These are phyloP conservation scores for Neodiprion pinetum DNA, from an alignment of 1,140 invertebrate species.

Conservation along the genomic window DNA sequence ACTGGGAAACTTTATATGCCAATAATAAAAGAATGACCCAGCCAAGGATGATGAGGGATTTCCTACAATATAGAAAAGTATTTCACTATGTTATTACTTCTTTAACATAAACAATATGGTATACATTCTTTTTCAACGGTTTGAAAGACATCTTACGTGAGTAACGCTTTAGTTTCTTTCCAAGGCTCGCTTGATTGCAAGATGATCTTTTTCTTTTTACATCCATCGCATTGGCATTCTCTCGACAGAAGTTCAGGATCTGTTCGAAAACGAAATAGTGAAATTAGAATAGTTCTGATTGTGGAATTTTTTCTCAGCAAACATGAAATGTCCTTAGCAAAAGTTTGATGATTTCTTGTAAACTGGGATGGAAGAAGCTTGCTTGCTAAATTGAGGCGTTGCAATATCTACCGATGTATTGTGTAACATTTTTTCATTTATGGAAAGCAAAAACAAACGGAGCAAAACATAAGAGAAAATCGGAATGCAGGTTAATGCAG, in stretches of 20 bases:
- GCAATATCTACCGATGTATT: too few relatives aligned
- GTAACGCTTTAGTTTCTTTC: slow-evolving; percentile 77
- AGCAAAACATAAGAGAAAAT: too few relatives aligned
- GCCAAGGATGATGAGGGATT: slow-evolving; percentile 77
- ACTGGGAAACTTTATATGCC: slow-evolving; percentile 96
- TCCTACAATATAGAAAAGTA: slow-evolving; percentile 60
- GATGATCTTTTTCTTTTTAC: slow-evolving; percentile 83
- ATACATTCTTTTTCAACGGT: background rate
- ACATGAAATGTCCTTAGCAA: background rate
- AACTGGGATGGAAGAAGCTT: too few relatives aligned
- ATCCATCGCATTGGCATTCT: slow-evolving; percentile 88
- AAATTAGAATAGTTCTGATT: slow-evolving; percentile 6
- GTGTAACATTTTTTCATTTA: too few relatives aligned
- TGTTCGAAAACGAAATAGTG: slow-evolving; percentile 54
- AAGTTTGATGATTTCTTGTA: too few relatives aligned
- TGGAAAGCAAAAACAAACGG: too few relatives aligned
- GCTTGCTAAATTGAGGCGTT: too few relatives aligned
- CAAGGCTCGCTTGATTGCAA: slow-evolving; percentile 86
- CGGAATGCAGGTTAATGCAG: background rate
- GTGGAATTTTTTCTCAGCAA: slow-evolving; percentile 11
- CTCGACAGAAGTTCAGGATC: slow-evolving; percentile 77
- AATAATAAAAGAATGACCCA: slow-evolving; percentile 89
- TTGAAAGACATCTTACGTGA: slow-evolving; percentile 51
- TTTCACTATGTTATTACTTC: slow-evolving; percentile 17
- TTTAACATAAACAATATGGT: slow-evolving; percentile 16